phyloP scores from a whole-genome alignment of 1,140 invertebrate genomes.

The Drosophila guanche region DNA sequence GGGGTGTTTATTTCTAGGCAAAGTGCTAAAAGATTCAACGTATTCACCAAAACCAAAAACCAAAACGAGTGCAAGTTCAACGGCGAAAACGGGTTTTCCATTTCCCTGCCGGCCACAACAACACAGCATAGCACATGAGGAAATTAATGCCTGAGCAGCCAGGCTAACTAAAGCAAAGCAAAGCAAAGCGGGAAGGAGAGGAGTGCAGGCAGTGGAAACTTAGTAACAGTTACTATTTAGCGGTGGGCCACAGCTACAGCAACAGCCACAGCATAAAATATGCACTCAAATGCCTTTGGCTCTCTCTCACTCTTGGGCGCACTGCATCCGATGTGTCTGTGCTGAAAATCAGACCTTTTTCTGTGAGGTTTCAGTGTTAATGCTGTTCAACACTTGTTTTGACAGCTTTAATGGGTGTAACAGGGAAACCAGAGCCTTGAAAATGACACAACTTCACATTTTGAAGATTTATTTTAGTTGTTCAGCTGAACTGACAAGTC shows the following conservation, averaged over 20 bases:
- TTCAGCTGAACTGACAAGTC: too few species aligned
- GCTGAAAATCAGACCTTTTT: conserved; percentile 54
- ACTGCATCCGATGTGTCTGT: conserved; percentile 45
- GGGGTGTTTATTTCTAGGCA: conserved; percentile 64
- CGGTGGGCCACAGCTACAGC: conserved; percentile 32
- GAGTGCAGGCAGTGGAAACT: conserved; percentile 53
- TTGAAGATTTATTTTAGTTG: too few species aligned
- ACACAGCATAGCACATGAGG: conserved; percentile 60
- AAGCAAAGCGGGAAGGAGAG: background rate
- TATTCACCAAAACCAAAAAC: conserved; percentile 43
- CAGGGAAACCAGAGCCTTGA: conserved; percentile 37
- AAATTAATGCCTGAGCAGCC: conserved; percentile 70
- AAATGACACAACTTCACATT: too few species aligned
- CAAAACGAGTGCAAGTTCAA: conserved; percentile 79
- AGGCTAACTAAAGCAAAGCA: conserved; percentile 23
- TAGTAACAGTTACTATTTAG: conserved; percentile 78
- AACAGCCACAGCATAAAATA: conserved; percentile 48
- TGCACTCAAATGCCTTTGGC: conserved; percentile 68
- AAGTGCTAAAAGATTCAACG: conserved; percentile 61
- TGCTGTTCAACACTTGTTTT: conserved; percentile 57
- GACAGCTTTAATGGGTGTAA: conserved; percentile 48
- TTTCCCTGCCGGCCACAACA: too few species aligned
- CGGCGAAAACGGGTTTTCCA: conserved; percentile 67
- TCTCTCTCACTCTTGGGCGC: conserved; percentile 14
- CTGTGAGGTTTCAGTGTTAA: conserved; percentile 62